Evolutionary conservation across 1,140 invertebrate species (phyloP).

Genomic region (Phocides pigmalion): DNA sequence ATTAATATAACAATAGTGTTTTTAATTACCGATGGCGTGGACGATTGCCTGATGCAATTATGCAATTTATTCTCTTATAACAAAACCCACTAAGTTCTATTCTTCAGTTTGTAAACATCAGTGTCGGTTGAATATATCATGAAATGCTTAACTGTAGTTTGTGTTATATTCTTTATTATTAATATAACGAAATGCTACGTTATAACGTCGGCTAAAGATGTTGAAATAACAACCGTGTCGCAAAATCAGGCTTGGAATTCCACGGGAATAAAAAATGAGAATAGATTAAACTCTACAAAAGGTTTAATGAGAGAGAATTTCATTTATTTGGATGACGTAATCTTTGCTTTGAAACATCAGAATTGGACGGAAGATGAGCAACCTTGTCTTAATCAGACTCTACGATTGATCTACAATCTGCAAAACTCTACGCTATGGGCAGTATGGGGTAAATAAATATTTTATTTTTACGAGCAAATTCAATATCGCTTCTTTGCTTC

Average conservation of each 20-base stretch:
- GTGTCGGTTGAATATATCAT: slow-evolving; percentile 40
- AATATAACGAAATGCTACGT: slow-evolving; percentile 34
- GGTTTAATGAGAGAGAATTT: slow-evolving; percentile 39
- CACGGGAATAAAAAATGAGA: slow-evolving; percentile 24
- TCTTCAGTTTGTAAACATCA: slow-evolving; percentile 43
- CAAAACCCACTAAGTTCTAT: slow-evolving; percentile 37
- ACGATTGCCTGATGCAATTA: slow-evolving; percentile 53
- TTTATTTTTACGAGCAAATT: no score
- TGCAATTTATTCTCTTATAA: slow-evolving; percentile 60
- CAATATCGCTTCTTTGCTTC: no score
- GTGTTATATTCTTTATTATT: slow-evolving; percentile 18
- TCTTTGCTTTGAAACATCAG: slow-evolving; percentile 58
- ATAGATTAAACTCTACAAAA: slow-evolving; percentile 25
- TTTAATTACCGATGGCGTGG: slow-evolving; percentile 42
- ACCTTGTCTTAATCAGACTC: slow-evolving; percentile 61
- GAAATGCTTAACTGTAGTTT: slow-evolving; percentile 33
- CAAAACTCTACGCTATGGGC: slow-evolving; percentile 75
- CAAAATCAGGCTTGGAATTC: slow-evolving; percentile 27
- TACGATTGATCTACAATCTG: slow-evolving; percentile 53
- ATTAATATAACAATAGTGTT: slow-evolving; percentile 27
- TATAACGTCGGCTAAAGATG: slow-evolving; percentile 37
- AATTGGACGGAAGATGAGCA: slow-evolving; percentile 66
- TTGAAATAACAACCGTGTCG: slow-evolving; percentile 29
- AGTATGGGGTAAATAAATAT: slow-evolving; percentile 68
- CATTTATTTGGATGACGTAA: slow-evolving; percentile 69